Percentiles rank a stretch among this genome's conserved stretches.
Conservation (phyloP, 2,888 invertebrate species). For the Acheta domesticus region DNA sequence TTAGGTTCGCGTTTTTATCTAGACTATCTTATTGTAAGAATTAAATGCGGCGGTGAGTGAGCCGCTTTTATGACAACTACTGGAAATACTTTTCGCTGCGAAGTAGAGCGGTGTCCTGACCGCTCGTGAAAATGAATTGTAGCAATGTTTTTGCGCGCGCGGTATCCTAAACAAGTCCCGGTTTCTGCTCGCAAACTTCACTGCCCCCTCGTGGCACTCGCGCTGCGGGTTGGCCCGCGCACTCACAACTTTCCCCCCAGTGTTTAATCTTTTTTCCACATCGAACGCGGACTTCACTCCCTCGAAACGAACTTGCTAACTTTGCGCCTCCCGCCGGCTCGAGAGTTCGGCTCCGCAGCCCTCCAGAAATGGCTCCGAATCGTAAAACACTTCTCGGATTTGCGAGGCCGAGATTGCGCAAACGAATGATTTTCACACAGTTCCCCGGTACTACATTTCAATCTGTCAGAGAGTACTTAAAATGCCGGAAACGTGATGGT, state of each 20-base stretch:
- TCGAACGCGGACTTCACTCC: not conserved
- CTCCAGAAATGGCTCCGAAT: not conserved
- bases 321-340: not conserved
- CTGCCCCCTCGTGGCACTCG: too few species aligned
- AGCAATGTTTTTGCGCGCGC: too few species aligned
- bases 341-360: not conserved
- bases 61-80: too few species aligned
- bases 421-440: not conserved
- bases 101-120: too few species aligned
- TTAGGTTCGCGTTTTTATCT: too few species aligned
- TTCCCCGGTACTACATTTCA: not conserved
- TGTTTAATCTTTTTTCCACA: slow-evolving; percentile 1
- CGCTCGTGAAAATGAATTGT: too few species aligned
- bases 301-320: not conserved
- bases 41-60: too few species aligned
- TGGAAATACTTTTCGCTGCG: too few species aligned
- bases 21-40: too few species aligned
- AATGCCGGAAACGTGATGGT: too few species aligned
- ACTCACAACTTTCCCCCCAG: not conserved
- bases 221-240: not conserved
- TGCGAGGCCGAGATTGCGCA: not conserved
- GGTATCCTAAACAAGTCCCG: too few species aligned
- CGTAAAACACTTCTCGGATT: not conserved
- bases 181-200: too few species aligned
- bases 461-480: not conserved